phyloP scores from a whole-genome alignment of 1,140 invertebrate species.

The Diprion similis region DNA sequence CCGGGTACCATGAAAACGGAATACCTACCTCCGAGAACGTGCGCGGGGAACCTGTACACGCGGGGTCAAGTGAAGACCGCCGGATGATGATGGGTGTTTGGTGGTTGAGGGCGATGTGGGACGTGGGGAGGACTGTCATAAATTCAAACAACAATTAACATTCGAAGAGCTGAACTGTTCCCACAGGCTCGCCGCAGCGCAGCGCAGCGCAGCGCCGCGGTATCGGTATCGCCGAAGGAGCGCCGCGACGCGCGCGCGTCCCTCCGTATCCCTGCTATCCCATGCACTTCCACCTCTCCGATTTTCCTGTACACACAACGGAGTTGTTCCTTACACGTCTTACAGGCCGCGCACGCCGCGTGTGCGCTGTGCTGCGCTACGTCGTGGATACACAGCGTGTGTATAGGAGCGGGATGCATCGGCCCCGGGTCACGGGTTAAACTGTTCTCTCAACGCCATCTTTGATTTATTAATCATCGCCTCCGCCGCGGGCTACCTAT shows the following conservation, averaged over 20 bases:
- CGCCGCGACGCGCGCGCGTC: constrained; percentile 12
- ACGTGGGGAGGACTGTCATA: constrained; percentile 48
- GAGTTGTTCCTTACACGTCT: neutral
- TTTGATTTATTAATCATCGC: constrained; percentile 53
- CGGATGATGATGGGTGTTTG: constrained; percentile 28
- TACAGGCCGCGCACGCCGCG: neutral
- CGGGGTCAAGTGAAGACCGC: constrained; percentile 24
- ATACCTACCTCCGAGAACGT: constrained; percentile 44
- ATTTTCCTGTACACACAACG: neutral
- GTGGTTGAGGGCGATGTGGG: constrained; percentile 11
- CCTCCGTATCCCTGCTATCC: too few relatives aligned
- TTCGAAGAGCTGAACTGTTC: constrained; percentile 44
- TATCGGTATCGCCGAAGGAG: constrained; percentile 44
- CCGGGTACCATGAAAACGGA: constrained; percentile 23
- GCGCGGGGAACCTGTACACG: constrained; percentile 31
- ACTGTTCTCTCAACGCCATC: constrained; percentile 53
- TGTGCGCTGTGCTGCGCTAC: neutral
- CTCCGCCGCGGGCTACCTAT: constrained; percentile 40
- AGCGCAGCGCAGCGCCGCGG: constrained; percentile 13
- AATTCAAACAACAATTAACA: constrained; percentile 61
- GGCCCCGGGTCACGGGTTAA: constrained; percentile 47
- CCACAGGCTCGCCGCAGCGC: constrained; percentile 31
- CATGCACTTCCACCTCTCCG: too few relatives aligned
- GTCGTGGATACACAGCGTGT: neutral
- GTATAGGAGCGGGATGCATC: constrained; percentile 39